A percentile compares a stretch with the other conserved stretches of the same genome.
phyloP scores from a whole-genome alignment of 2,888 invertebrate genomes.

The Tuberolachnus salignus region DNA sequence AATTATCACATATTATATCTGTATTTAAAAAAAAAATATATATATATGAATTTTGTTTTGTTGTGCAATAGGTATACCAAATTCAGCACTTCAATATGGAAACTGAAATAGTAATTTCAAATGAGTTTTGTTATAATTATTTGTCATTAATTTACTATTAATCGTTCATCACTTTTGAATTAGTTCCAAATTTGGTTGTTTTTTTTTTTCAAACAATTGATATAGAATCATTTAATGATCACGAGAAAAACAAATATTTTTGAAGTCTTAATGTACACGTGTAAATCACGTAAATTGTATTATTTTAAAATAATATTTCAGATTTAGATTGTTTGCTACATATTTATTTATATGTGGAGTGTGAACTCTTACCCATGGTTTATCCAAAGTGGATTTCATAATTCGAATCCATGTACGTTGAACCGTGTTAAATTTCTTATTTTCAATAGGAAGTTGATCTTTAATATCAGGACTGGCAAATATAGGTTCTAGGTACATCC shows the following conservation, averaged over 20 bases:
- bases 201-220: neutral
- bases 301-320: too few relatives aligned
- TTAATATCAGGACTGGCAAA: slow-evolving; percentile 82
- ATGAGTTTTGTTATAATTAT: neutral
- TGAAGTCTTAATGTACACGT: too few relatives aligned
- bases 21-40: neutral
- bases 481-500: slow-evolving; percentile 65
- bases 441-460: slow-evolving; percentile 77
- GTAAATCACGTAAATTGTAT: too few relatives aligned
- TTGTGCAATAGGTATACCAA: neutral
- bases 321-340: too few relatives aligned
- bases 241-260: too few relatives aligned
- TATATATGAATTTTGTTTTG: neutral
- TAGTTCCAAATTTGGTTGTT: neutral
- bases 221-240: too few relatives aligned
- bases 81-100: neutral
- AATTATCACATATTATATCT: neutral
- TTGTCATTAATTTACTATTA: neutral
- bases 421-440: slow-evolving; percentile 79
- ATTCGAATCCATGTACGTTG: slow-evolving; percentile 80
- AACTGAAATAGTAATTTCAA: neutral
- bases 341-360: neutral
- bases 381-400: slow-evolving; percentile 73
- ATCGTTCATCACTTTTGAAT: neutral
- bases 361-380: slow-evolving; percentile 68